Base-by-base conservation (phyloP, 2,113 vertebrate genomes). In the Myiagra hebetior region DNA sequence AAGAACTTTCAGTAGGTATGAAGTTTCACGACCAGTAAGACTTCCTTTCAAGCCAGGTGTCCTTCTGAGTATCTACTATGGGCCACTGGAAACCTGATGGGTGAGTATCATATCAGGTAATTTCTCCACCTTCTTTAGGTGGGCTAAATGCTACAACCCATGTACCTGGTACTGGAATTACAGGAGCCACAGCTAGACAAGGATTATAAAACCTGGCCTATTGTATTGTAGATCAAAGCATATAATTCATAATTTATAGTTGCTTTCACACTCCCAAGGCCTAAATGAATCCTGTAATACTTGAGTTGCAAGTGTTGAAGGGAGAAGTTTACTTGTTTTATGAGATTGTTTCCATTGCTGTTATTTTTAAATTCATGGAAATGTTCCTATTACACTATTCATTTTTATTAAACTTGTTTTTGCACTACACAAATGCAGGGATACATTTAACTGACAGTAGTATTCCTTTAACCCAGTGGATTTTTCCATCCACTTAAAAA, bases 401-500 rank as follows among this genome's bases (percentile, higher is more conserved):
- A 91, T 77, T 95, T 92, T 94, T 94, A 91, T 83, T 89, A 76
- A 76, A 87, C 63, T 94, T 93, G 87, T 6, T 94, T 93, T 93
- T 94, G 59, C 59, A 85, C 87, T 59, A 74, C 89, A 78, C 67
- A 85, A 92, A 84, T 78, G 39, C 17, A 72, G 44, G 17, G 67
- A 69, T 77, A 73, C 85, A 74, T 90, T 89, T 85, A 91, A 91
- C 67, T 91, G 93, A 87, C 81, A 91, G 74, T 90, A 91, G 53
- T 95, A 87, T 94, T 93, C 46, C 70, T 95, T 89, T 89, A 91
- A 77, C n/a, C 22, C 85, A 85, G 63, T 76, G 78, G 85, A 95
- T 91, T 96, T 96, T 96, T 94, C 91, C 85, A 89, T 93, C 50
- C 93, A 73, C 57, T 96, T 94, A 69, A 87, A 96, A 93, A 85